Conservation (phyloP, 2,888 invertebrate species). For the Drosophila lutescens region DNA sequence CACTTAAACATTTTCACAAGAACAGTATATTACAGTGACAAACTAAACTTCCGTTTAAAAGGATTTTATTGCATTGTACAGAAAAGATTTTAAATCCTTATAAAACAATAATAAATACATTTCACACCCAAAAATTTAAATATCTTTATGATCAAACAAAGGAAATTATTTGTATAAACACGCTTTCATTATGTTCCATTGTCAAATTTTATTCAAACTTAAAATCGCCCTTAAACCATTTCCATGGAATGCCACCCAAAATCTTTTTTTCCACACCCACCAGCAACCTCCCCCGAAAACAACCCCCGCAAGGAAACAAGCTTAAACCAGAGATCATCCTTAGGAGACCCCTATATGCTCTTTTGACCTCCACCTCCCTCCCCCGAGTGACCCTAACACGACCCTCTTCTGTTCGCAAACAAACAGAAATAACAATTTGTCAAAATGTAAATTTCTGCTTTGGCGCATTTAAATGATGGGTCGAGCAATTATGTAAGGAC, state of each 20-base stretch:
- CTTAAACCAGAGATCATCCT: constrained; percentile 40
- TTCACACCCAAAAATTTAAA: too few relatives aligned
- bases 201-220: not conserved
- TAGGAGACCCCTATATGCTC: constrained; percentile 39
- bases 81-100: too few relatives aligned
- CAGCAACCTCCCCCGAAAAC: constrained; percentile 18
- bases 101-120: too few relatives aligned
- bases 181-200: constrained; percentile 7
- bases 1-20: not conserved
- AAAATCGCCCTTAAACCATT: constrained; percentile 10
- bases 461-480: constrained; percentile 66
- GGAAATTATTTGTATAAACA: not conserved
- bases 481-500: constrained; percentile 66
- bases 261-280: constrained; percentile 17
- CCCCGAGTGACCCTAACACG: constrained; percentile 41
- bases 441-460: constrained; percentile 74
- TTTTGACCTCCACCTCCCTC: constrained; percentile 45
- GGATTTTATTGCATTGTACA: too few relatives aligned
- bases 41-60: too few relatives aligned
- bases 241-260: constrained; percentile 17
- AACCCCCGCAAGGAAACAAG: constrained; percentile 24
- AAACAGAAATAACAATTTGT: constrained; percentile 71
- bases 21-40: too few relatives aligned
- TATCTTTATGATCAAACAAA: not conserved
- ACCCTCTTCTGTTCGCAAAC: constrained; percentile 45